Base-by-base conservation (phyloP, 2,797 vertebrate species). In the Tokudaia tokunoshimensis region DNA sequence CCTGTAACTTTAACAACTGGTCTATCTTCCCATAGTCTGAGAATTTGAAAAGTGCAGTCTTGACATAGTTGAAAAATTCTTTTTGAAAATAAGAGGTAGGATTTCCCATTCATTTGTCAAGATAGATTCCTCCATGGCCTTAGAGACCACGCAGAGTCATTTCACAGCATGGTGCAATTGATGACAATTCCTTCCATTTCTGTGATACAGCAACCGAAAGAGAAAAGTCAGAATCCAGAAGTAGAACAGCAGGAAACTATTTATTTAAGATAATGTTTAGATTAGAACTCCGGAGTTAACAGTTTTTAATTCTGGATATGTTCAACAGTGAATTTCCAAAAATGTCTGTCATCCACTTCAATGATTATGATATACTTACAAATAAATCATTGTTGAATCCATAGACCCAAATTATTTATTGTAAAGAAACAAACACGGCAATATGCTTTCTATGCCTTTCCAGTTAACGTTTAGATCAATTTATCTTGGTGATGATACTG, bases 401-500 rank as follows among this genome's bases (percentile, higher is more conserved):
- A 92, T 95, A 95, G 83, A 95, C 87, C 50, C 94, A 80, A 95
- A 96, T 96, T 97, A 98, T 97, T 98, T 98, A 95, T 95, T 93
- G 34, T 94, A 97, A 98, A 89, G 79, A 98, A 98, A 98, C 96
- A 97, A 98, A 98, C 88, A 96, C 81, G 78, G 26, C 92, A 97
- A 88, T 94, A 90, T 98, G 85, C 91, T 98, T 98, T 98, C 92
- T 94, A 82, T 97, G 97, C 91, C 95, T 97, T 98, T 98, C 96
- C 96, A 98, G 91, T 97, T 97, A 98, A 92, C 94, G 34, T 63
- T 83, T 11, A 92, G 92, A 97, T 97, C 91, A 96, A 97, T 98
- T 97, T 97, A 95, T 98, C 97, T 98, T 97, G 96, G 96, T 97
- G 90, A 96, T 89, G 96, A 96, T 96, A 81, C 93, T 97, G 95